Evolutionary conservation across 2,113 vertebrate genomes (phyloP), one percentile per base, ranked within the genome.

Genomic region (Lophotis ruficrista): DNA sequence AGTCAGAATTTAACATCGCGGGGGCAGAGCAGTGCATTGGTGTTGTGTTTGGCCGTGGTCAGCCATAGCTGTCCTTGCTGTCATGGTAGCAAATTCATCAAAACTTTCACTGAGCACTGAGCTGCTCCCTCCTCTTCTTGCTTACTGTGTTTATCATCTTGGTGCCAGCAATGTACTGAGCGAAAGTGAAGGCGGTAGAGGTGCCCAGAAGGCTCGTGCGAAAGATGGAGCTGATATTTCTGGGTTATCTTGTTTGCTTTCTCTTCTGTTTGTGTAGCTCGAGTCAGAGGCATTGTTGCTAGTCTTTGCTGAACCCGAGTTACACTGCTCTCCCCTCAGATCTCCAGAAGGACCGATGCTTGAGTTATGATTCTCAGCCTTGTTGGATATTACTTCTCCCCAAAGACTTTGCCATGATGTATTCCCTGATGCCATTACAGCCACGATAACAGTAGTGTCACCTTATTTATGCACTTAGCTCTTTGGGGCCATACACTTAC

Each of bases 161-260:
- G 24, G 31, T 89, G 88, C 90, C 68, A 81, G 65, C 7, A 12
- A 75, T 19, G 45, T 79, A n/a, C 60, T 96, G 2, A 0, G 43
- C 17, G 22, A 57, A 93, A 89, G 77, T 13, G 30, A 75, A 61
- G 86, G 83, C 1, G 0, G 83, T 79, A 78, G 80, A 80, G 78
- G 35, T 90, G 51, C 88, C 86, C 86, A 54, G 33, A 72, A 82
- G 73, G 38, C 56, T 79, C 86, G 47, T 93, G 25, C 27, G 41
- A 64, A 93, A 90, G 65, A 27, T 2, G 65, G 35, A 87, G 47
- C 57, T 73, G 77, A 24, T 86, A 58, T 87, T 95, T 87, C 77
- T 93, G 72, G 43, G 27, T 86, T 90, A 51, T 87, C 77, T 94
- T 10, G 8, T 86, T 94, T 93, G 35, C 60, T 89, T 93, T 95